These are phyloP conservation scores for Camponotus pennsylvanicus DNA, from an alignment of 1,140 invertebrate genomes.

Conservation along the genomic window DNA sequence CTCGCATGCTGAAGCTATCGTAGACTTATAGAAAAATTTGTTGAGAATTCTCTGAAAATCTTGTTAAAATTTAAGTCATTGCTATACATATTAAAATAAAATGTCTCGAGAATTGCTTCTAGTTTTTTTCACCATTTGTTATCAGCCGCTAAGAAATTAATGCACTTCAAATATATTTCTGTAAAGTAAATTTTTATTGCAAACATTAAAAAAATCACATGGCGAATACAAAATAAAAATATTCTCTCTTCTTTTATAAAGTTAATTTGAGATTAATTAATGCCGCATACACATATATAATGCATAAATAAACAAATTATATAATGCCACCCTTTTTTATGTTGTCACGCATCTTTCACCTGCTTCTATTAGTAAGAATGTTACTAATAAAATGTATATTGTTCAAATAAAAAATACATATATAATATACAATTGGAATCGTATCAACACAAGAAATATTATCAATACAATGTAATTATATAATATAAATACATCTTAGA, in stretches of 20 bases:
- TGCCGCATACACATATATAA: neutral
- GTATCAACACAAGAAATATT: neutral
- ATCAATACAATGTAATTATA: conserved; percentile 17
- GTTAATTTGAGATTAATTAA: neutral
- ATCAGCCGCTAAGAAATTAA: neutral
- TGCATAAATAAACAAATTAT: conserved; percentile 7
- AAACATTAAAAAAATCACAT: neutral
- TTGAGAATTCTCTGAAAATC: neutral
- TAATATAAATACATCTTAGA: conserved; percentile 6
- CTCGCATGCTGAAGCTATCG: conserved; percentile 29
- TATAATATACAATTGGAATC: neutral
- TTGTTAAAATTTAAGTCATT: neutral
- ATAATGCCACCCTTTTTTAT: neutral
- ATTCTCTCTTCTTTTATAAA: neutral
- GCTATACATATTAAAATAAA: neutral
- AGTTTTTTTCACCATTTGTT: neutral
- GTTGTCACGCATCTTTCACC: neutral
- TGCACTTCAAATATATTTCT: neutral
- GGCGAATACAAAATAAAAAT: conserved; percentile 14
- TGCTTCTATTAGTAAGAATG: neutral
- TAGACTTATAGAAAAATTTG: conserved; percentile 40
- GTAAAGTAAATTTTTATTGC: neutral
- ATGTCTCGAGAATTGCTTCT: neutral
- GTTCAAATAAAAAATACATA: neutral
- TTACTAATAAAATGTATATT: neutral